Evolutionary conservation across 2,113 vertebrate species (phyloP).

Genomic region (Chelonoidis abingdonii): DNA sequence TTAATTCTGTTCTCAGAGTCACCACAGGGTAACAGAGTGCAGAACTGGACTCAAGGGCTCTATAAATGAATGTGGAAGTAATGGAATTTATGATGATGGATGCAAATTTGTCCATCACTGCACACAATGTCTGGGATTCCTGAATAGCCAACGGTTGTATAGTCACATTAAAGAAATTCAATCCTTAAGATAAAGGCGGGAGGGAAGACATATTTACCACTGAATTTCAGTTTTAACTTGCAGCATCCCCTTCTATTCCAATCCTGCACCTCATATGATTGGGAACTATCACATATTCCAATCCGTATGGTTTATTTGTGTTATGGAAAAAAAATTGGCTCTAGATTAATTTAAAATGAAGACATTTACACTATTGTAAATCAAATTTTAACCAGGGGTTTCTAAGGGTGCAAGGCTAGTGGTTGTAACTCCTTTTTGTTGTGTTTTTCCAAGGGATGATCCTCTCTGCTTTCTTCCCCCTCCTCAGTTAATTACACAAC

Average conservation of each 20-base stretch:
- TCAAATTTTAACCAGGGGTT: not conserved
- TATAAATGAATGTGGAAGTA: not conserved
- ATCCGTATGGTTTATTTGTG: not conserved
- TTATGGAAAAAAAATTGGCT: not conserved
- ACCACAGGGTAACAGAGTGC: not conserved
- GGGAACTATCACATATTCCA: not conserved
- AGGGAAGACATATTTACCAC: not conserved
- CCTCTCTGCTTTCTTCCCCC: not conserved
- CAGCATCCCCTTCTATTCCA: not conserved
- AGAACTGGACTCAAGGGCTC: not conserved
- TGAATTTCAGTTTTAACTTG: not conserved
- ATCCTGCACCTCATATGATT: not conserved
- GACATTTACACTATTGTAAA: not conserved
- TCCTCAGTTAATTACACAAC: not conserved
- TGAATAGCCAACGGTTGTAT: not conserved
- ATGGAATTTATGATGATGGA: not conserved
- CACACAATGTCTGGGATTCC: not conserved
- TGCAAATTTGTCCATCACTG: not conserved
- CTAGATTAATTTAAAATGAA: not conserved
- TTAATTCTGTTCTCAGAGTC: not conserved
- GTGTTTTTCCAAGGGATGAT: not conserved
- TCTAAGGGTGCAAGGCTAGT: not conserved
- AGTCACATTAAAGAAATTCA: not conserved
- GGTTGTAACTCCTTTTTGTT: not conserved
- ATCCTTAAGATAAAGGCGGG: not conserved